These are phyloP conservation scores for Stichodactyla helianthus DNA, from an alignment of 64 coral and sea anemone genomes.

Conservation along the genomic window DNA sequence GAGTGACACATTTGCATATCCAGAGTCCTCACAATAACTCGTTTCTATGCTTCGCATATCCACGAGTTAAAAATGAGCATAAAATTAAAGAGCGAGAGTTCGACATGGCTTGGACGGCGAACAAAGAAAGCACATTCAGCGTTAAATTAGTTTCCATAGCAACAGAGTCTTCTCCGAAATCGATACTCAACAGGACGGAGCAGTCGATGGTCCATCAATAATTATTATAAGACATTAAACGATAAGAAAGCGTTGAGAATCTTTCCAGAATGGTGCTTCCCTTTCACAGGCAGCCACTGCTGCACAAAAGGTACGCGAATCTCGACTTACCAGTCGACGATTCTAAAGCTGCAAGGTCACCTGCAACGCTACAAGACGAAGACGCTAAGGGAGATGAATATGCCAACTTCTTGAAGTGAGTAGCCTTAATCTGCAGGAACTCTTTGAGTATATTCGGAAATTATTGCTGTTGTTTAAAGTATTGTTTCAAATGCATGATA, in stretches of 20 bases:
- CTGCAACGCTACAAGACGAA: neutral
- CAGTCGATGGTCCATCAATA: neutral
- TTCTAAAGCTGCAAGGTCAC: neutral
- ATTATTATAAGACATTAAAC: neutral
- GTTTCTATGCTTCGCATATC: too few species aligned
- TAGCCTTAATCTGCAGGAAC: neutral
- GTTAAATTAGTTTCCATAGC: neutral
- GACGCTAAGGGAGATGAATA: slow-evolving; percentile 73
- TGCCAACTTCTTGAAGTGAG: slow-evolving; percentile 82
- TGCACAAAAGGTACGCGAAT: slow-evolving; percentile 82
- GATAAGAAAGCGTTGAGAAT: neutral
- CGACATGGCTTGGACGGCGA: neutral
- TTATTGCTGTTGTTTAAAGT: too few species aligned
- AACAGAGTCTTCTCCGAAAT: slow-evolving; percentile 9
- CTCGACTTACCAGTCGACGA: slow-evolving; percentile 45
- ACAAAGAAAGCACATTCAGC: neutral
- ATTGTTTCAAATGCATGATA: neutral
- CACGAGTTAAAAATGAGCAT: neutral
- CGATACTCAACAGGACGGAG: neutral
- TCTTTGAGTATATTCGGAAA: too few species aligned
- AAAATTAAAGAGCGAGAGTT: neutral
- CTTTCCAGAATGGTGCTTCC: slow-evolving; percentile 84
- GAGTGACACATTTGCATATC: too few species aligned
- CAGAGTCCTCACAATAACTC: too few species aligned
- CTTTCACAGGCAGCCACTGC: slow-evolving; percentile 84